Conservation (phyloP, 2,113 vertebrate species). For the Pluvianellus socialis region DNA sequence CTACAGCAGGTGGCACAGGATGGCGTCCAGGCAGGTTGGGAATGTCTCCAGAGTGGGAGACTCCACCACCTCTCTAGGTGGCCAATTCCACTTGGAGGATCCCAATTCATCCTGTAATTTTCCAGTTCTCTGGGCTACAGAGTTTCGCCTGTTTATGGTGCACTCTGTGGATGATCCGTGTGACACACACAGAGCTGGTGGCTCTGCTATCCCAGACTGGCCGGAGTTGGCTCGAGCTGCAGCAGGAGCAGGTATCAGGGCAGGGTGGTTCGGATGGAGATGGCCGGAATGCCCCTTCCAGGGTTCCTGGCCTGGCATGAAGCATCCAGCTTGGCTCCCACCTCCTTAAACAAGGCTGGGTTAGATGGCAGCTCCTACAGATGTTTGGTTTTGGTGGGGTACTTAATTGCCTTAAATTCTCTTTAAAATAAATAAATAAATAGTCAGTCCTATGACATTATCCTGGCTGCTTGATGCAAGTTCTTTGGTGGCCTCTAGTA, state of each 20-base stretch:
- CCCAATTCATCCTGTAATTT: neutral
- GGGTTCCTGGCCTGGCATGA: neutral
- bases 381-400: neutral
- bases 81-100: neutral
- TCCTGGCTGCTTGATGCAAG: neutral
- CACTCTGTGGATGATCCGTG: accelerated
- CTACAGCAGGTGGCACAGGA: too few species aligned
- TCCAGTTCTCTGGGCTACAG: neutral
- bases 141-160: neutral
- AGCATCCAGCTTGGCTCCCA: neutral
- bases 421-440: neutral
- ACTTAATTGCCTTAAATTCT: neutral
- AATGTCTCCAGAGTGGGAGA: too few species aligned
- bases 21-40: too few species aligned
- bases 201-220: neutral
- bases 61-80: too few species aligned
- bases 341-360: neutral
- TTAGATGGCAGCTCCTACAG: neutral
- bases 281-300: neutral
- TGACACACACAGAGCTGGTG: neutral
- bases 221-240: neutral
- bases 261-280: neutral
- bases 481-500: neutral
- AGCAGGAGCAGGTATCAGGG: neutral
- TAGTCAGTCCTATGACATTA: neutral